Conservation (phyloP, 2,113 vertebrate genomes). For the Acinonyx jubatus region DNA sequence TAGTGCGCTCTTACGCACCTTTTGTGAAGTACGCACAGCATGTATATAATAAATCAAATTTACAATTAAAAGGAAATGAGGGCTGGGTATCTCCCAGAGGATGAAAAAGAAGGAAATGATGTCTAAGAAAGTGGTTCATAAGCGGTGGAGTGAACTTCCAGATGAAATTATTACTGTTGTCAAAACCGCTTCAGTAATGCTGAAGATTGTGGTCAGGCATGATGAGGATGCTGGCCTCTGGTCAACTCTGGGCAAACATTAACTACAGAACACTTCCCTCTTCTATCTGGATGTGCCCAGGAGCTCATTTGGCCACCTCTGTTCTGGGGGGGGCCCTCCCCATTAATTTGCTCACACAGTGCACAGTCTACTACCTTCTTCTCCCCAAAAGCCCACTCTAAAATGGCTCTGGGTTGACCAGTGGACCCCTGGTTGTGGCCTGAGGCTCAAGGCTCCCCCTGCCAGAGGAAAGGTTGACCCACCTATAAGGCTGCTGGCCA, state of each 20-base stretch:
- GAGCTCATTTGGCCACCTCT: accelerated
- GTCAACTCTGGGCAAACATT: accelerated
- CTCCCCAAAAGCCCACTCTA: too few species aligned
- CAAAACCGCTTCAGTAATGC: accelerated
- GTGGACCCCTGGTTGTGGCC: accelerated
- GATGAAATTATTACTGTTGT: background rate
- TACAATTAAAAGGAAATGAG: background rate
- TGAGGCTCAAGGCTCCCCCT: background rate
- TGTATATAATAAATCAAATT: background rate
- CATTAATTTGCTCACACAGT: accelerated
- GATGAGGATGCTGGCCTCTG: accelerated
- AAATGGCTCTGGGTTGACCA: accelerated
- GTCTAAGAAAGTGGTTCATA: background rate
- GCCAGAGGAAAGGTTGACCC: background rate
- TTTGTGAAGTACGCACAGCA: accelerated
- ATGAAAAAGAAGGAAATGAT: background rate
- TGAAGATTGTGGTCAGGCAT: accelerated
- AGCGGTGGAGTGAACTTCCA: accelerated
- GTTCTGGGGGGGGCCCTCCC: accelerated
- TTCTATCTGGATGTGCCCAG: background rate
- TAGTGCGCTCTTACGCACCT: background rate
- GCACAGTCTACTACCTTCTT: accelerated
- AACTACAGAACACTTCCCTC: accelerated
- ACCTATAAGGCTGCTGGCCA: accelerated
- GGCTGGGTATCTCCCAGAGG: too few species aligned